Evolutionary conservation across 2,113 vertebrate species (phyloP).

Genomic region (Actenoides lindsayi): DNA sequence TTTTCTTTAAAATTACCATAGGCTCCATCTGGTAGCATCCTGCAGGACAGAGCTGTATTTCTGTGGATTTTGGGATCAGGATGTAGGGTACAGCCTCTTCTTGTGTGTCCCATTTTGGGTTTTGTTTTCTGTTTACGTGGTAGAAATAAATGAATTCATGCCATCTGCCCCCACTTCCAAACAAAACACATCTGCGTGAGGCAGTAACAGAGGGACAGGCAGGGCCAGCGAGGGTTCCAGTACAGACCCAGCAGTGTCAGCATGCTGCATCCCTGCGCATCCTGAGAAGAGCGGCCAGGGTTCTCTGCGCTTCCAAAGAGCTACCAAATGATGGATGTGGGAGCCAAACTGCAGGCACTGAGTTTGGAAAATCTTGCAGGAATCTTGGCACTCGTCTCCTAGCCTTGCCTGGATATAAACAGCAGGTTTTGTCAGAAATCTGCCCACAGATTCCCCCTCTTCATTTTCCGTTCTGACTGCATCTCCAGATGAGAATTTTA

Average conservation of each 20-base stretch:
- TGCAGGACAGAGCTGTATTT: neutral
- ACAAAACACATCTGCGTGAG: neutral
- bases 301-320: neutral
- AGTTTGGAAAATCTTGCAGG: conserved; percentile 11
- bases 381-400: neutral
- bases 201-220: neutral
- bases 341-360: accelerated
- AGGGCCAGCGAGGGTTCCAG: neutral
- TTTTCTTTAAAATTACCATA: conserved; percentile 48
- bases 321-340: neutral
- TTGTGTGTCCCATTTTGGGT: neutral
- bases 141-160: neutral
- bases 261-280: neutral
- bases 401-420: neutral
- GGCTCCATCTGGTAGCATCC: conserved; percentile 28
- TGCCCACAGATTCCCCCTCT: conserved; percentile 23
- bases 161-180: neutral
- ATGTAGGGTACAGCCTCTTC: neutral
- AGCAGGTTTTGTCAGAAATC: conserved; percentile 35
- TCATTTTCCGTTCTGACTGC: conserved; percentile 16
- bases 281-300: neutral
- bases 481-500: neutral
- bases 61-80: neutral
- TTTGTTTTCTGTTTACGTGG: neutral
- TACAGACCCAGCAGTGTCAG: neutral